Evolutionary conservation across 2,888 invertebrate genomes (phyloP).

Genomic region (Falcaria lacertinaria): DNA sequence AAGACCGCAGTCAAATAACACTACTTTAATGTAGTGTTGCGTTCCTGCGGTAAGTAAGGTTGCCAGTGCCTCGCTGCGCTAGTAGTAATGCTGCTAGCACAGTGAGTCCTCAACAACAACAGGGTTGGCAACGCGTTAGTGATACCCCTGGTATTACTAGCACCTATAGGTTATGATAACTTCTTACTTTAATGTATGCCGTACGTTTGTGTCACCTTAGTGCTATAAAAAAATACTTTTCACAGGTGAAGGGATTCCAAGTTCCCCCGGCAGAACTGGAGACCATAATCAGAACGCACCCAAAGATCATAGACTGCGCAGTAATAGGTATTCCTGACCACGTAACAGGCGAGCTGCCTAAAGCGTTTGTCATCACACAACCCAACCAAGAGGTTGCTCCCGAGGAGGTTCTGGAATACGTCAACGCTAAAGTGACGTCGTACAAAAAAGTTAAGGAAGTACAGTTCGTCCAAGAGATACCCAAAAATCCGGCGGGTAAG

Average conservation of each 20-base stretch:
- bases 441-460: conserved; percentile 87
- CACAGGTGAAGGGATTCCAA: conserved; percentile 84
- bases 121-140: no score
- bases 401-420: conserved; percentile 82
- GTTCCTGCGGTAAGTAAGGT: no score
- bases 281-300: conserved; percentile 84
- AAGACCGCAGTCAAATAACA: no score
- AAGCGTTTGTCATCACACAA: conserved; percentile 84
- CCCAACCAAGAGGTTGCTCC: conserved; percentile 53
- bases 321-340: conserved; percentile 89
- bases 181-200: no score
- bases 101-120: no score
- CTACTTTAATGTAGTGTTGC: no score
- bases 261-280: conserved; percentile 95
- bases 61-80: no score
- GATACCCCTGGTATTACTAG: no score
- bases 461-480: conserved; percentile 83
- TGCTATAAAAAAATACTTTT: conserved; percentile 4
- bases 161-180: no score
- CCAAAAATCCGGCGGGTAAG: conserved; percentile 89
- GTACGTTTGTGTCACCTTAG: no score
- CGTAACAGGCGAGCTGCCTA: conserved; percentile 86
- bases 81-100: no score
- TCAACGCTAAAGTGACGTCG: conserved; percentile 83
- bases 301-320: conserved; percentile 88